phyloP scores from a whole-genome alignment of 92 coral and sea anemone genomes.

The Palythoa heliodiscus region DNA sequence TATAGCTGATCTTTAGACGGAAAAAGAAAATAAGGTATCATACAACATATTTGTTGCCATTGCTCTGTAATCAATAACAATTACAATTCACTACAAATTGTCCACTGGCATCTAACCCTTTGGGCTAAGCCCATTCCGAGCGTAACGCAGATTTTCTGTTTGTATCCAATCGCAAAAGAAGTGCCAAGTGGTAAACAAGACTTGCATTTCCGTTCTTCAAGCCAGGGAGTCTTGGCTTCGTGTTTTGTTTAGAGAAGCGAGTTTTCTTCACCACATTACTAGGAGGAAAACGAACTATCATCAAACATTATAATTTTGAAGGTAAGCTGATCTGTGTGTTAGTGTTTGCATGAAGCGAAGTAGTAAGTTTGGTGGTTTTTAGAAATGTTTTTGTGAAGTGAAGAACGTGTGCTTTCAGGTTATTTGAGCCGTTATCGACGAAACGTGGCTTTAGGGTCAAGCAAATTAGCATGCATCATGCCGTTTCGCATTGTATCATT shows the following conservation, averaged over 20 bases:
- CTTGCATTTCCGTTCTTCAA: constrained; percentile 27
- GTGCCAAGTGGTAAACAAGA: constrained; percentile 23
- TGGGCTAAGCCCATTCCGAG: constrained; percentile 23
- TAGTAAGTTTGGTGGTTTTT: not conserved
- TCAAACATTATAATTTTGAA: not conserved
- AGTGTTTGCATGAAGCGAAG: not conserved
- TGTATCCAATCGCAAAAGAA: constrained; percentile 22
- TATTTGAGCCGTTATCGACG: not conserved
- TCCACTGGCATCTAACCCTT: not conserved
- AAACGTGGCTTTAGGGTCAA: constrained; percentile 27
- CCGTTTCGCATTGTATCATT: not conserved
- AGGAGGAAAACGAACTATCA: not conserved
- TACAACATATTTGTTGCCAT: not conserved
- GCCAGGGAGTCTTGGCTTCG: constrained; percentile 6
- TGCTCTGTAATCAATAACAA: not conserved
- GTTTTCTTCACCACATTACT: not conserved
- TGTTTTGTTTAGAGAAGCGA: not conserved
- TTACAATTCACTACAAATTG: not conserved
- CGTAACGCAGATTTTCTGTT: constrained; percentile 29
- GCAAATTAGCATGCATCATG: constrained; percentile 1
- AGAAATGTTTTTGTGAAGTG: not conserved
- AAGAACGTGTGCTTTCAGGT: not conserved
- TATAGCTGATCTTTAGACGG: not conserved
- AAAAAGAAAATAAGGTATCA: not conserved
- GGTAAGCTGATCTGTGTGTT: constrained; percentile 6